phyloP scores from a whole-genome alignment of 2,113 vertebrate species.

The Pavo muticus region DNA sequence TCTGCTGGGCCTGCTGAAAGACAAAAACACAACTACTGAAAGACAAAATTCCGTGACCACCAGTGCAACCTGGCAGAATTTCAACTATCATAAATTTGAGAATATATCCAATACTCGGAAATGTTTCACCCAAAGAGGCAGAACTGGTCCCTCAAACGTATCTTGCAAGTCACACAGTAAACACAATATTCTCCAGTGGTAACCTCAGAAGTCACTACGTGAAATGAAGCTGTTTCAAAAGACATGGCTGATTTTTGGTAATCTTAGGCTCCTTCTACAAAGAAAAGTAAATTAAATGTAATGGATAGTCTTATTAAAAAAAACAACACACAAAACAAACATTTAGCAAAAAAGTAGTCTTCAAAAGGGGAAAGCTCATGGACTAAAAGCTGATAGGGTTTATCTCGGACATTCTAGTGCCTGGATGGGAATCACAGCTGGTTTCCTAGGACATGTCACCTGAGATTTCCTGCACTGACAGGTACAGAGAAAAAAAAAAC shows the following conservation, averaged over 20 bases:
- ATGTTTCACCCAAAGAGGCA: neutral
- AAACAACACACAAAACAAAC: neutral
- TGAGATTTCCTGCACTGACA: neutral
- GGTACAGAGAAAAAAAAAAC: neutral
- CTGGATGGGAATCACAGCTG: neutral
- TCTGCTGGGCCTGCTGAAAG: conserved; percentile 87
- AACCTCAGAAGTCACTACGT: neutral
- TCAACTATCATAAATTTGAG: neutral
- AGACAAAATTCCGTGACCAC: conserved; percentile 17
- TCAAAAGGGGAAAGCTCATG: neutral
- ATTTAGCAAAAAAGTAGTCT: neutral
- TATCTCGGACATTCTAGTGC: neutral
- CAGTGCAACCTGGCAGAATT: neutral
- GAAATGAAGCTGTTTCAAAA: neutral
- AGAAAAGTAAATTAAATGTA: neutral
- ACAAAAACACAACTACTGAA: neutral
- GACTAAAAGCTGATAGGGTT: neutral
- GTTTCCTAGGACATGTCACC: neutral
- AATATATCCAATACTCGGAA: neutral
- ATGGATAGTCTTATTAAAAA: neutral
- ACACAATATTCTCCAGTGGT: neutral
- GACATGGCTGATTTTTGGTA: neutral
- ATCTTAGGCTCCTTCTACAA: neutral
- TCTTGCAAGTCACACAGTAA: neutral
- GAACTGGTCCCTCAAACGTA: neutral